Conservation (phyloP, 2,797 vertebrate species). For the Danio albolineatus region DNA sequence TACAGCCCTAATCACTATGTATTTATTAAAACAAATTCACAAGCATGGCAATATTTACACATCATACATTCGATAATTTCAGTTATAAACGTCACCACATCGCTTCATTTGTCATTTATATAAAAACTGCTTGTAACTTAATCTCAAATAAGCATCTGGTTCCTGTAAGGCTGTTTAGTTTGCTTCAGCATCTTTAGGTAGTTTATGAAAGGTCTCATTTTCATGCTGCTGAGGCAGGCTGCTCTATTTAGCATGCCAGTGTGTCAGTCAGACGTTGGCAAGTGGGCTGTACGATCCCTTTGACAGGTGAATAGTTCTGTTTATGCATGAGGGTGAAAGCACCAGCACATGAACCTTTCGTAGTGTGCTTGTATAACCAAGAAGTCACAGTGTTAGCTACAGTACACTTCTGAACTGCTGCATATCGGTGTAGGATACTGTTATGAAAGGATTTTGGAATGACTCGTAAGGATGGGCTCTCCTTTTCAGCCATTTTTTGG, state of each 20-base stretch:
- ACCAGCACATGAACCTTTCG: neutral
- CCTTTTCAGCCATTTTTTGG: neutral
- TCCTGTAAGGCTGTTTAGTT: neutral
- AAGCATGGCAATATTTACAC: too few relatives aligned
- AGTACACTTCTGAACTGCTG: neutral
- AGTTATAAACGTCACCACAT: neutral
- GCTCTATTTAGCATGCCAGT: neutral
- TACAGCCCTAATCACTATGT: too few relatives aligned
- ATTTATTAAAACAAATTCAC: too few relatives aligned
- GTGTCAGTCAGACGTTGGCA: neutral
- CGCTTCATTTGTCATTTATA: neutral
- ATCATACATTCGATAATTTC: too few relatives aligned
- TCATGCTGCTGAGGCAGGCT: neutral
- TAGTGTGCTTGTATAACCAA: neutral
- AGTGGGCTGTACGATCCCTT: constrained; percentile 7
- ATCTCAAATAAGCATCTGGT: neutral
- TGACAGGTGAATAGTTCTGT: constrained; percentile 8
- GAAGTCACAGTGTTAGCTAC: neutral
- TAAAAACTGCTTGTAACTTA: neutral
- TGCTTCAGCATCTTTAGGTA: neutral
- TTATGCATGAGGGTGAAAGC: constrained; percentile 4
- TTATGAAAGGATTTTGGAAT: neutral
- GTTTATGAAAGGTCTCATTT: constrained; percentile 13
- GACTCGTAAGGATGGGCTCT: neutral
- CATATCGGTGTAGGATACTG: neutral